phyloP scores from a whole-genome alignment of 1,140 invertebrate genomes.

The Pinna nobilis region DNA sequence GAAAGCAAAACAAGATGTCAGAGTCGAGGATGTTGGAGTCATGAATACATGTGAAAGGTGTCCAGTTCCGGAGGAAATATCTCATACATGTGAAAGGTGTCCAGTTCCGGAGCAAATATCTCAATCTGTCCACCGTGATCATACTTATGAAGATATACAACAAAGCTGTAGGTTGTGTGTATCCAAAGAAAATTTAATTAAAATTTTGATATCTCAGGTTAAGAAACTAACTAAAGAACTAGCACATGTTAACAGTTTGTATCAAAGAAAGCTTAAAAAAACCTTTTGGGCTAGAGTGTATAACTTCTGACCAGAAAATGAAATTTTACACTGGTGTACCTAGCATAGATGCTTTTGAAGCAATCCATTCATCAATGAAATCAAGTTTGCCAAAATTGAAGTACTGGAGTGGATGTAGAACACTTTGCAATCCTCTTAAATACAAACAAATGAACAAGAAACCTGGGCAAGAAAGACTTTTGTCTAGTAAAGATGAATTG shows the following conservation, averaged over 20 bases:
- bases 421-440: slow-evolving; percentile 4
- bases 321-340: slow-evolving; percentile 14
- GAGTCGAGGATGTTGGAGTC: not conserved
- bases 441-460: not conserved
- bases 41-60: too few species aligned
- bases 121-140: not conserved
- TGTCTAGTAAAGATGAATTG: slow-evolving; percentile 31
- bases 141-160: not conserved
- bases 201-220: not conserved
- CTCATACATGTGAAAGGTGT: too few species aligned
- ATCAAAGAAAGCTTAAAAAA: not conserved
- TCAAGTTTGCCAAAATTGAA: not conserved
- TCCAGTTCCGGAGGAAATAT: too few species aligned
- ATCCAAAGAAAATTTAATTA: not conserved
- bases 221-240: not conserved
- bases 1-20: not conserved
- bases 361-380: not conserved
- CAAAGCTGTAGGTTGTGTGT: not conserved
- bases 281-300: not conserved
- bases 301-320: not conserved
- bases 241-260: not conserved
- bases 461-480: not conserved
- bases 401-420: not conserved
- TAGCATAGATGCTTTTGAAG: not conserved
- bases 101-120: too few species aligned